Conservation (phyloP, 2,888 invertebrate genomes). For the Sicus ferrugineus region DNA sequence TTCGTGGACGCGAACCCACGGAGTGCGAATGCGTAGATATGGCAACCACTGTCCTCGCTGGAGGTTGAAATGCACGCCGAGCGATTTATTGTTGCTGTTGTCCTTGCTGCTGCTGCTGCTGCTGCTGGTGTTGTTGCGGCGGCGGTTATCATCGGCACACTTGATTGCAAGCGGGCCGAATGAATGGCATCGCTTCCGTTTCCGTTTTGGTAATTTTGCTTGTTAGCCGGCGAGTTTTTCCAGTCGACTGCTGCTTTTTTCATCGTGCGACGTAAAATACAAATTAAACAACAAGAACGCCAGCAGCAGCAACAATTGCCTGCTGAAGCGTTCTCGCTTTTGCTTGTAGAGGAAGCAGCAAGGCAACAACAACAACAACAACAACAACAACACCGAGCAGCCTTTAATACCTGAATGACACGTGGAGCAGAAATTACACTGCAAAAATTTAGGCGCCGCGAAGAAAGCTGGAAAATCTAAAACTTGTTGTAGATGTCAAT, state of each 20-base stretch:
- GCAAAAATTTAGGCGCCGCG: background rate
- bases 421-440: constrained; percentile 2
- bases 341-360: background rate
- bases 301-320: background rate
- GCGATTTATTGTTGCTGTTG: background rate
- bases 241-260: background rate
- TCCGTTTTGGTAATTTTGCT: constrained; percentile 36
- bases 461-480: too few species aligned
- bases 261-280: background rate
- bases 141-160: constrained; percentile 7
- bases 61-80: background rate
- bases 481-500: too few species aligned
- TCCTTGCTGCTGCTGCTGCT: background rate
- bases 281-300: background rate
- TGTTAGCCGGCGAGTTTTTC: background rate
- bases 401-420: constrained; percentile 17
- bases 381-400: background rate
- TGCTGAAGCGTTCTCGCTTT: background rate
- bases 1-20: too few species aligned
- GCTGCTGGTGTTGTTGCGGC: background rate
- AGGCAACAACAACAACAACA: background rate
- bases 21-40: too few species aligned
- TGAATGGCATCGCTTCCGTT: constrained; percentile 52
- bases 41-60: background rate
- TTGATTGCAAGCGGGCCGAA: constrained; percentile 17